Base-by-base conservation (phyloP, 2,113 vertebrate species). In the Hydrochoerus hydrochaeris region DNA sequence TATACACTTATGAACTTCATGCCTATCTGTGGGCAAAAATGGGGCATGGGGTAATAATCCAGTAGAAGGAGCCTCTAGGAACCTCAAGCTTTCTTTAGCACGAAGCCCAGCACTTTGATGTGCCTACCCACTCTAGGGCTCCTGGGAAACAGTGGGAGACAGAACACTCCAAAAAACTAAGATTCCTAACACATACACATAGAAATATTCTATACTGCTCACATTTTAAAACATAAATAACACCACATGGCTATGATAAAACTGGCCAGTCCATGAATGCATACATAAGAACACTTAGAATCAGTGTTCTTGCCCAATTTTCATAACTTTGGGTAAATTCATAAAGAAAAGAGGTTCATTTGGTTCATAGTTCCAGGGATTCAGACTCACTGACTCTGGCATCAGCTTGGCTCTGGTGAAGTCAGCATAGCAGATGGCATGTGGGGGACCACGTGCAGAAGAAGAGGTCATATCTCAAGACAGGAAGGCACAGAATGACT, bases 21-120 rank as follows among this genome's bases (percentile, higher is more conserved):
- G 11, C 14, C 46, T 71, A 9, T 28, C 38, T 84, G 30, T 60
- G 41, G 16, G 38, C 4, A 26, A 58, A 85, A 78, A 62, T 0
- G 3, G 26, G 14, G 5, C 38, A 35, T 1, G 14, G 14, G 24
- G 41, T 4, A n/a, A 11, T 0, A 0, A 63, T 20, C 1, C 35
- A 46, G 7, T 7, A 19, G 20, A 44, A 85, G 60, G 32, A 78
- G 19, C 1, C 32, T 58, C 54, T 32, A 20, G 26, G 10, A 52
- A 9, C 9, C 1, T 38, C 13, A 32, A 20, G 30, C 19, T 87
- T 84, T 32, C 20, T 41, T 60, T 32, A 49, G 28, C 0, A 24
- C 5, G 8, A 88, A 73, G 77, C 7, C 69, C 46, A 58, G 35
- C 11, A 38, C 67, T 32, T 71, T 60, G 57, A 28, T 58, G 58